These are phyloP conservation scores for Meliscaeva auricollis DNA, from an alignment of 2,888 invertebrate species.

Conservation along the genomic window DNA sequence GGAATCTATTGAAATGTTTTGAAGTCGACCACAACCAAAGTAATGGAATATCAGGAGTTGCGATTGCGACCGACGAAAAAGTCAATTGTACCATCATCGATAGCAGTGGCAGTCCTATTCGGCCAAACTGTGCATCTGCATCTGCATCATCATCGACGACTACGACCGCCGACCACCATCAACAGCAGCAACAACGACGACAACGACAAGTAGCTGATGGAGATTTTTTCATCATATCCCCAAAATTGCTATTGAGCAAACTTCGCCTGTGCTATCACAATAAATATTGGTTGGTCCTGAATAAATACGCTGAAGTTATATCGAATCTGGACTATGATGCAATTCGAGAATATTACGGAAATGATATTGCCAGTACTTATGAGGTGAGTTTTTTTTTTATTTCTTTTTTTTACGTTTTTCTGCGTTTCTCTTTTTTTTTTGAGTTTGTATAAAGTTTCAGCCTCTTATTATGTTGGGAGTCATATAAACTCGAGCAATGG, in stretches of 20 bases:
- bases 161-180: conserved; percentile 55
- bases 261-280: conserved; percentile 83
- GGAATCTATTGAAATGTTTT: conserved; percentile 83
- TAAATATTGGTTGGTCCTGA: conserved; percentile 85
- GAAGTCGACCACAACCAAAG: conserved; percentile 78
- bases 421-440: neutral
- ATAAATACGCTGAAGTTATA: conserved; percentile 84
- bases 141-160: conserved; percentile 73
- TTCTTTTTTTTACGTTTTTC: neutral
- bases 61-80: conserved; percentile 77
- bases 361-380: conserved; percentile 82
- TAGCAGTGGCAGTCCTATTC: conserved; percentile 21
- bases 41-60: conserved; percentile 78
- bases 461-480: conserved; percentile 49
- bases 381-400: conserved; percentile 80
- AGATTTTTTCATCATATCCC: conserved; percentile 80
- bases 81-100: conserved; percentile 50
- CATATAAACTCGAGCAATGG: conserved; percentile 1
- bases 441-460: conserved; percentile 35
- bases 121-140: conserved; percentile 57
- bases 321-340: conserved; percentile 83
- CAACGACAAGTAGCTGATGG: conserved; percentile 76
- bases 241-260: conserved; percentile 83
- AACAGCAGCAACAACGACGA: conserved; percentile 60
- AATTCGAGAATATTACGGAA: conserved; percentile 82